Evolutionary conservation across 2,888 invertebrate species (phyloP).

Genomic region (Nowickia ferox): DNA sequence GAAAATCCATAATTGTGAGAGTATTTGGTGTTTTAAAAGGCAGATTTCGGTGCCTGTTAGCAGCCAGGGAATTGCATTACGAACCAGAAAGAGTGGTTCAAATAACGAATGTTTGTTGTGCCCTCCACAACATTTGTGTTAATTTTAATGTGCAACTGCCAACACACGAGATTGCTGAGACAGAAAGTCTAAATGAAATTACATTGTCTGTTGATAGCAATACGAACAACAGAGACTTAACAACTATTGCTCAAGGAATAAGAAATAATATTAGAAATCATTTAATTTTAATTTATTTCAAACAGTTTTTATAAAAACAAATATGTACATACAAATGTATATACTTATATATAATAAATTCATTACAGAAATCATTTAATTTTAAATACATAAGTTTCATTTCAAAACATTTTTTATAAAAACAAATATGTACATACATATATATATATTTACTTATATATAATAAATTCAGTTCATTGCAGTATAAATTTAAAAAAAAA

Average conservation of each 20-base stretch:
- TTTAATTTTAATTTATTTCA: constrained; percentile 26
- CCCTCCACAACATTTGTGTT: constrained; percentile 57
- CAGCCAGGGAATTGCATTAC: constrained; percentile 49
- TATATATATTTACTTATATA: no score
- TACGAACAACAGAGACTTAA: constrained; percentile 19
- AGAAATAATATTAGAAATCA: constrained; percentile 50
- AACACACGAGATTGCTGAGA: constrained; percentile 26
- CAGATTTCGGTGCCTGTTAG: constrained; percentile 24
- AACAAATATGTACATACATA: no score
- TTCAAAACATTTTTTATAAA: no score
- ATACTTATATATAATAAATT: background rate
- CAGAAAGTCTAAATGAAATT: constrained; percentile 45
- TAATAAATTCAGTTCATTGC: constrained; percentile 23
- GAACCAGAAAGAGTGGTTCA: constrained; percentile 23
- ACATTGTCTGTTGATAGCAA: constrained; percentile 4
- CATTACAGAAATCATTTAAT: background rate
- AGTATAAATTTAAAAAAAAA: constrained; percentile 36
- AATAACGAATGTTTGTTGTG: constrained; percentile 57
- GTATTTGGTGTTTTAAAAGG: no score
- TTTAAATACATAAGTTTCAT: no score
- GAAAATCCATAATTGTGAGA: no score
- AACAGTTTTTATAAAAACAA: background rate
- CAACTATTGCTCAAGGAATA: constrained; percentile 40
- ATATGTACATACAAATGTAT: background rate
- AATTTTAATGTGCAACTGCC: constrained; percentile 34